Evolutionary conservation across 2,888 invertebrate species (phyloP), one percentile per base, ranked within the genome.

Genomic region (Leptinotarsa juncta): DNA sequence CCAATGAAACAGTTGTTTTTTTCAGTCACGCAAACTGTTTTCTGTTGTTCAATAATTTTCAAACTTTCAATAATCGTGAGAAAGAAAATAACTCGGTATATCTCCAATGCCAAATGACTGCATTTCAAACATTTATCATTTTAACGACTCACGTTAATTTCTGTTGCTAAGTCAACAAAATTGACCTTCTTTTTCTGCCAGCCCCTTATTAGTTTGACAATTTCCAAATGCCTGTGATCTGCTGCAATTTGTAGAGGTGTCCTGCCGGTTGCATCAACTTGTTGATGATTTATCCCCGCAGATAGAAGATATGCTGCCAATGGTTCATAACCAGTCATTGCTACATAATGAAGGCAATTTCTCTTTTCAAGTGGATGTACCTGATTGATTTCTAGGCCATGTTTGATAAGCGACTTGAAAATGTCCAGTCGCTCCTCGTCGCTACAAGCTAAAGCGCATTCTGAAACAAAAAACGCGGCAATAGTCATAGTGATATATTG

Each of bases 321-420:
- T 3, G 81, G 81, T 2, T 78, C 23, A 66, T 81, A 82, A 12
- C 82, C 82, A 16, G 78, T 78, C 10, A 83, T 80, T 0, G 78
- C 82, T 2, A 70, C 78, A 32, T 81, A 77, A 48, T 84, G 84
- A 4, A 83, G 76, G 57, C 82, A 79, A 50, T 81, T 83, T 55
- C 78, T 77, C 14, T 77, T 72, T 10, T 82, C 78, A 50, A 81
- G 53, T 0, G 74, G 78, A 62, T 81, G 78, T n/a, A 70, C 10
- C 16, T 82, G 78, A 55, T 81, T 80, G 3, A 80, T 48, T 65
- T 83, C 73, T n/a, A 77, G 79, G 1, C 80, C 78, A 60, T 67
- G 67, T 3, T 69, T 48, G 3, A 82, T 57, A 4, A 84, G 62
- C 0, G 80, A 50, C 57, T 80, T 71, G 12, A 83, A 71, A 16